Percentiles rank a stretch among this genome's conserved stretches.
Evolutionary conservation across 2,888 invertebrate species (phyloP).

Genomic region (Arge pagana): DNA sequence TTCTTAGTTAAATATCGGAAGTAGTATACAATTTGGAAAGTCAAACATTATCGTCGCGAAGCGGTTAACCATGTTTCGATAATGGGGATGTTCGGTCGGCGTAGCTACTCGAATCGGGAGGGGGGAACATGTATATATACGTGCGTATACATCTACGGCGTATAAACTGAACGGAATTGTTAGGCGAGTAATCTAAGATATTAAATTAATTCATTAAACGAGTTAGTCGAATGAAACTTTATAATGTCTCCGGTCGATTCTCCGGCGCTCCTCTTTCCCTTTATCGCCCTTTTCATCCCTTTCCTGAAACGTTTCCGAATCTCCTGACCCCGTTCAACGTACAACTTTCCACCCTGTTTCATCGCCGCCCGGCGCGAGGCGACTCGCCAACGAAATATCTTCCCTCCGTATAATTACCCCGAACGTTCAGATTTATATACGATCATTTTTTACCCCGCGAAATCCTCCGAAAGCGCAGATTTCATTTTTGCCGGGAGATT

Average conservation of each 20-base stretch:
- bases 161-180: constrained; percentile 8
- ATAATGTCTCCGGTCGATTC: constrained; percentile 13
- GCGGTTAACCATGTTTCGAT: not conserved
- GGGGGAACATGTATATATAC: constrained; percentile 3
- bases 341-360: too few species aligned
- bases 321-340: too few species aligned
- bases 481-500: too few species aligned
- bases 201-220: constrained; percentile 17
- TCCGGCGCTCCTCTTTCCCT: not conserved
- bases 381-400: too few species aligned
- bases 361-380: too few species aligned
- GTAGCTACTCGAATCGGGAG: not conserved
- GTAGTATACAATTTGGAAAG: constrained; percentile 6
- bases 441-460: constrained; percentile 11
- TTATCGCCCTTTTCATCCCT: too few species aligned
- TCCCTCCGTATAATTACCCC: constrained; percentile 7
- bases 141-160: too few species aligned
- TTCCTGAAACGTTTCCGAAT: too few species aligned
- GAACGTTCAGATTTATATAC: constrained; percentile 9
- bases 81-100: not conserved
- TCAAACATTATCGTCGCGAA: constrained; percentile 5
- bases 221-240: constrained; percentile 10
- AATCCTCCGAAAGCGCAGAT: too few species aligned
- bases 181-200: constrained; percentile 11
- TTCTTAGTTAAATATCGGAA: too few species aligned